phyloP scores from a whole-genome alignment of 2,888 invertebrate genomes.

The Cryptus armator region DNA sequence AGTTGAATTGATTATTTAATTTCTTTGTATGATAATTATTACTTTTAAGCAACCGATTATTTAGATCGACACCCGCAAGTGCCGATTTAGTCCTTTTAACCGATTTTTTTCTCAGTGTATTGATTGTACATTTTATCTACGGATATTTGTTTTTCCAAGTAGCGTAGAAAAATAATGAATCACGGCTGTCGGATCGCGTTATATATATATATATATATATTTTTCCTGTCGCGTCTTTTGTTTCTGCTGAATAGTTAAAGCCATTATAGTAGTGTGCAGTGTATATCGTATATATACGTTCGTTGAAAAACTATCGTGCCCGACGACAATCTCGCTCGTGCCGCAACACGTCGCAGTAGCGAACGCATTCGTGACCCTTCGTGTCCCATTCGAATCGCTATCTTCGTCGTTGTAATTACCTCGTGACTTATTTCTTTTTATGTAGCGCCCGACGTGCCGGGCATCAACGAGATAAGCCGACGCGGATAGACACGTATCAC shows the following conservation, averaged over 20 bases:
- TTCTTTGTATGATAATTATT: no score
- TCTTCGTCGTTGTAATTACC: slow-evolving; percentile 77
- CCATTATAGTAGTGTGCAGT: slow-evolving; percentile 32
- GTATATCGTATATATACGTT: slow-evolving; percentile 32
- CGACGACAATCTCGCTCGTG: slow-evolving; percentile 60
- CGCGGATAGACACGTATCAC: slow-evolving; percentile 60
- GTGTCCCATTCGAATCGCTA: slow-evolving; percentile 79
- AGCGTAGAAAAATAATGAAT: neutral
- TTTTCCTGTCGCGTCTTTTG: slow-evolving; percentile 29
- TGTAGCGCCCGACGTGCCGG: slow-evolving; percentile 38
- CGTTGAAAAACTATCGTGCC: slow-evolving; percentile 62
- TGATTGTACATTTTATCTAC: neutral
- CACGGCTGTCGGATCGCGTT: neutral
- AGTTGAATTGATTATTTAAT: no score
- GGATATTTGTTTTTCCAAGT: neutral
- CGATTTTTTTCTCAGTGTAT: neutral
- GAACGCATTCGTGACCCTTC: slow-evolving; percentile 72
- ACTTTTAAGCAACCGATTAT: no score
- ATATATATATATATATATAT: no score
- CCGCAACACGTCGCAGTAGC: slow-evolving; percentile 51
- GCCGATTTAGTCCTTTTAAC: no score
- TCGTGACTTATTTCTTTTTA: slow-evolving; percentile 73
- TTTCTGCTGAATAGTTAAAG: slow-evolving; percentile 39
- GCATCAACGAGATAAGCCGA: slow-evolving; percentile 47
- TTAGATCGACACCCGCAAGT: no score